Conservation (phyloP, 2,888 invertebrate species). For the Ceratothoa steindachneri region DNA sequence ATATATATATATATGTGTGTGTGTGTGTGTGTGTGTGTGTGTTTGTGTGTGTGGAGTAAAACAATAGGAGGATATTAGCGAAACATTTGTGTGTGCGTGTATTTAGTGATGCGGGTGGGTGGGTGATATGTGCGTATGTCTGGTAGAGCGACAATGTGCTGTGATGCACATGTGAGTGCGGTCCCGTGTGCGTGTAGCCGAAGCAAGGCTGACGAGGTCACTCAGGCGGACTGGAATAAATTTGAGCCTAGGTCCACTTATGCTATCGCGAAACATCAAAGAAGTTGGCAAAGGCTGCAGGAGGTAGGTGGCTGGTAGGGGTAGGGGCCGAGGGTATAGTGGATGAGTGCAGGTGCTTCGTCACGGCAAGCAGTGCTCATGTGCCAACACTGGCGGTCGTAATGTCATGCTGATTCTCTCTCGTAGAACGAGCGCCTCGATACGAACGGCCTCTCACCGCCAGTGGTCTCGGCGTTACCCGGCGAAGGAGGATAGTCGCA, state of each 20-base stretch:
- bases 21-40: too few species aligned
- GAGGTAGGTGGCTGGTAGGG: neutral
- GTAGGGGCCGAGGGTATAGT: neutral
- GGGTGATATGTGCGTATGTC: neutral
- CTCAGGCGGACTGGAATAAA: neutral
- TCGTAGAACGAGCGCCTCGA: neutral
- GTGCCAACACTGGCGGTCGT: neutral
- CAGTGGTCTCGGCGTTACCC: neutral
- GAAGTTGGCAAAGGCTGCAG: neutral
- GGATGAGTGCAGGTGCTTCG: neutral
- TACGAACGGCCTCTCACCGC: neutral
- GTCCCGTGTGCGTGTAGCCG: neutral
- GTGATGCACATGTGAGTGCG: neutral
- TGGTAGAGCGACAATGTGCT: neutral
- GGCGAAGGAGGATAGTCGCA: neutral
- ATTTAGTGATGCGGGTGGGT: neutral
- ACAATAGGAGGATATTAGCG: too few species aligned
- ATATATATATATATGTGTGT: too few species aligned
- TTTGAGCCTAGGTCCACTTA: neutral
- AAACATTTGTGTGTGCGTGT: too few species aligned
- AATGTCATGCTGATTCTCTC: neutral
- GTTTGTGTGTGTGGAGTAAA: too few species aligned
- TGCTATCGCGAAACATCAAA: neutral
- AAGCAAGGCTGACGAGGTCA: neutral
- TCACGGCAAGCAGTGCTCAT: neutral